Base-by-base conservation (phyloP, 2,888 invertebrate genomes). In the Calameuta idolon region DNA sequence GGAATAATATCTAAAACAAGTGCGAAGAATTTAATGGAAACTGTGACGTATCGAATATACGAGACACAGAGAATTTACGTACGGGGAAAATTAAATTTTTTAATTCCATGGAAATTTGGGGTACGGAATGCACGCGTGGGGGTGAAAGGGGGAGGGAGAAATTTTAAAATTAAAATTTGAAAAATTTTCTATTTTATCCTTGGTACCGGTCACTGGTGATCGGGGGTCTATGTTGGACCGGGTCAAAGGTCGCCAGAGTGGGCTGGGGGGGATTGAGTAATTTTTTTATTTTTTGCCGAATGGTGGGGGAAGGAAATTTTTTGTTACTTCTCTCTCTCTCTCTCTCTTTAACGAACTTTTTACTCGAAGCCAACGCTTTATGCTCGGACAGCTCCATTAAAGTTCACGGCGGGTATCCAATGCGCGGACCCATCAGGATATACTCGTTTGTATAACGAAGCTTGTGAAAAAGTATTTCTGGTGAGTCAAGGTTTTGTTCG, bases 361-460 rank as follows among this genome's bases (percentile, higher is more conserved):
- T 37, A 1, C 4, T 37, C 37, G 12, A 15, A 37, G 4, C 37
- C 23, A 23, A 55, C 55, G 55, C 40, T 71, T 30, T 33, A 3
- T 33, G 15, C 23, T 74, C 81, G 81, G 87, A 87, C 87, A 87
- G 87, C 86, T 87, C 86, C 86, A 87, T 87, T 87, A 87, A 85
- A 84, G 85, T 81, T 83, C 87, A 81, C 87, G 83, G 83, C 87
- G 84, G 87, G 87, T 86, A 86, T 83, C 84, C 84, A 23, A 55
- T 9, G 55, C 23, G 40, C 9, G 23, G 9, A 23, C 23, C 23
- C 55, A 23, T 55, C 55, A 23, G 55, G 55, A 55, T 55, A 23
- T 55, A 55, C 55, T 35, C 23, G 23, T 23, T 55, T 9, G 55
- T 23, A 15, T 23, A 55, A 55, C 55, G 55, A 23, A 55, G 9